These are phyloP conservation scores for Meiosimyza decipiens DNA, from an alignment of 2,888 invertebrate species.

Conservation along the genomic window DNA sequence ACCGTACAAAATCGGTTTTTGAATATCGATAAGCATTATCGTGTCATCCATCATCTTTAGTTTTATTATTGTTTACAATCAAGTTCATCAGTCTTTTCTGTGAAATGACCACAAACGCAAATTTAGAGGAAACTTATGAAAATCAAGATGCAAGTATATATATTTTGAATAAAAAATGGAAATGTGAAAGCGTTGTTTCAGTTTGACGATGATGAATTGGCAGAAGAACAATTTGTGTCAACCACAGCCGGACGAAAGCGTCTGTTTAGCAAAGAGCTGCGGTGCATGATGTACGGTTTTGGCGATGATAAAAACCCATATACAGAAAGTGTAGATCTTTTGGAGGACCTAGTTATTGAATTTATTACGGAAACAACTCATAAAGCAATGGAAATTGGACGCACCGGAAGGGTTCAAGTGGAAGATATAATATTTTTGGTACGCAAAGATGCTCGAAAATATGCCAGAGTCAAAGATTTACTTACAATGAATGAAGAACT, in stretches of 20 bases:
- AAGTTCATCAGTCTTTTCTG: background rate
- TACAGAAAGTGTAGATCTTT: slow-evolving; percentile 96
- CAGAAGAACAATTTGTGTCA: slow-evolving; percentile 75
- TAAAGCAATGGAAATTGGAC: slow-evolving; percentile 96
- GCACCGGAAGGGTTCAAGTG: slow-evolving; percentile 96
- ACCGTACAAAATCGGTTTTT: no score
- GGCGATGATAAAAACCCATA: slow-evolving; percentile 99
- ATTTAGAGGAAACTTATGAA: slow-evolving; percentile 59
- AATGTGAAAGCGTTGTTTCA: slow-evolving; percentile 33
- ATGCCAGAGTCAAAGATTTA: slow-evolving; percentile 96
- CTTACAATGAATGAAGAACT: slow-evolving; percentile 99
- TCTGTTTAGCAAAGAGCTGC: slow-evolving; percentile 89
- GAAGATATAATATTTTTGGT: slow-evolving; percentile 98
- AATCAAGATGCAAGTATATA: slow-evolving; percentile 54
- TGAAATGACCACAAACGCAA: slow-evolving; percentile 51
- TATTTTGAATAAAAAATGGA: background rate
- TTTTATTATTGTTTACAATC: background rate
- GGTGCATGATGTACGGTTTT: slow-evolving; percentile 99
- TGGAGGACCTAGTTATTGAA: slow-evolving; percentile 97
- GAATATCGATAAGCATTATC: no score
- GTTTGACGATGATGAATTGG: slow-evolving; percentile 74
- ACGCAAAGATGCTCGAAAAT: slow-evolving; percentile 95
- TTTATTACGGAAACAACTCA: slow-evolving; percentile 95
- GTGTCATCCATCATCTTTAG: background rate
- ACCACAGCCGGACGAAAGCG: slow-evolving; percentile 82